Evolutionary conservation across 2,797 vertebrate species (phyloP).

Genomic region (Echiichthys vipera): DNA sequence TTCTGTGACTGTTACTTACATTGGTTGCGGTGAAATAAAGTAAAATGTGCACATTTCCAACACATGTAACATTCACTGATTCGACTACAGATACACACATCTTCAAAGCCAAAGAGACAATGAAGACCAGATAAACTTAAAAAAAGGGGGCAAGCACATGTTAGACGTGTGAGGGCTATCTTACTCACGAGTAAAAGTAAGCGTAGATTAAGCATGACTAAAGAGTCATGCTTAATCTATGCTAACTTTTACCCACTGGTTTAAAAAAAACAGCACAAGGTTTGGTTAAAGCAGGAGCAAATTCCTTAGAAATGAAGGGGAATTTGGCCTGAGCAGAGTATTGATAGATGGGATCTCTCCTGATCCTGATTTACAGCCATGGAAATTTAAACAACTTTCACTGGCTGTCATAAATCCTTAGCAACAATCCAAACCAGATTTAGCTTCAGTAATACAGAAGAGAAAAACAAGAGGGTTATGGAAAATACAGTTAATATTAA

Average conservation of each 20-base stretch:
- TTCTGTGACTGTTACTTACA: neutral
- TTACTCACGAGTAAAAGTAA: neutral
- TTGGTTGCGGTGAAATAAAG: constrained; percentile 5
- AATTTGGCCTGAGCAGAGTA: constrained; percentile 38
- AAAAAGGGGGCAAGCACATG: neutral
- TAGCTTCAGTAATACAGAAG: constrained; percentile 15
- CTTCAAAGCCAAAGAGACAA: neutral
- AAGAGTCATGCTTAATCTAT: too few species aligned
- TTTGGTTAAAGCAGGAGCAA: constrained; percentile 24
- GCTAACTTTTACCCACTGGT: too few species aligned
- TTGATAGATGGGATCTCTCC: constrained; percentile 61
- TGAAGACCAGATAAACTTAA: neutral
- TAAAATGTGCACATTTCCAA: constrained; percentile 2
- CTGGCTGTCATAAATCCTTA: constrained; percentile 49
- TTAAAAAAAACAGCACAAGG: constrained; percentile 18
- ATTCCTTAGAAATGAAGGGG: constrained; percentile 52
- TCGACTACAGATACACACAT: neutral
- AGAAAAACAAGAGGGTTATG: constrained; percentile 1
- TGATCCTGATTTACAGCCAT: constrained; percentile 71
- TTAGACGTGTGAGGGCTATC: neutral
- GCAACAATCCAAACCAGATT: constrained; percentile 53
- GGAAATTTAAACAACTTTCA: constrained; percentile 68
- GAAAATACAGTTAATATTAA: constrained; percentile 2
- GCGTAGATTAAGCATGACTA: constrained; percentile 28
- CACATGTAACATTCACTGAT: neutral